Evolutionary conservation across 2,888 invertebrate genomes (phyloP).

Genomic region (Lordiphosa fenestrarum): DNA sequence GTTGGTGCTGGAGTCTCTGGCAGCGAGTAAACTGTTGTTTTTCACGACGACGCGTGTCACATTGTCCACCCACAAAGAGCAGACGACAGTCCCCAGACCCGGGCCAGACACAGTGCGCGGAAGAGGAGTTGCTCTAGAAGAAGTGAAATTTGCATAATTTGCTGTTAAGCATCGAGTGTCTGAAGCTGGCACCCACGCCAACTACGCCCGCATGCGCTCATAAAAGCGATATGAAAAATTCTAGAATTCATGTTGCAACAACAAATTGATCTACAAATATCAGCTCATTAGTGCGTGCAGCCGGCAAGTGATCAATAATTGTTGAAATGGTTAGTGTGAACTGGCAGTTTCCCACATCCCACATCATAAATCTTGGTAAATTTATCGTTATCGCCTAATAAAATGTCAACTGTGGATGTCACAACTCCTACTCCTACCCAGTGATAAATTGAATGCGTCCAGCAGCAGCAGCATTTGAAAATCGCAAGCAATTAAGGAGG

Average conservation of each 20-base stretch:
- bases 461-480: slow-evolving; percentile 60
- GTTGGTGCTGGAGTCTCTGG: slow-evolving; percentile 46
- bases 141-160: slow-evolving; percentile 62
- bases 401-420: slow-evolving; percentile 65
- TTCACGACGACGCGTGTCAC: slow-evolving; percentile 76
- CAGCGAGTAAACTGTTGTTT: slow-evolving; percentile 71
- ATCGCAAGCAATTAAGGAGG: slow-evolving; percentile 71
- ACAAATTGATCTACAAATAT: slow-evolving; percentile 60
- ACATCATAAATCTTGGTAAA: slow-evolving; percentile 73
- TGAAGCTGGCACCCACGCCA: slow-evolving; percentile 54
- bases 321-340: slow-evolving; percentile 61
- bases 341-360: slow-evolving; percentile 35
- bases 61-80: slow-evolving; percentile 72
- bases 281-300: slow-evolving; percentile 56
- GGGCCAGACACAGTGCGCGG: slow-evolving; percentile 11
- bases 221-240: neutral
- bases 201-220: slow-evolving; percentile 52
- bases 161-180: slow-evolving; percentile 53
- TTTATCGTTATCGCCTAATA: slow-evolving; percentile 76
- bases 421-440: slow-evolving; percentile 34
- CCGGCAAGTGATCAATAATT: slow-evolving; percentile 62
- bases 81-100: slow-evolving; percentile 31
- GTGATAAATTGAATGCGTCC: slow-evolving; percentile 72
- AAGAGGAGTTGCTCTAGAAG: slow-evolving; percentile 28
- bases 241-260: slow-evolving; percentile 47